Evolutionary conservation across 2,888 invertebrate species (phyloP), one percentile per base, ranked within the genome.

Genomic region (Aelia acuminata): DNA sequence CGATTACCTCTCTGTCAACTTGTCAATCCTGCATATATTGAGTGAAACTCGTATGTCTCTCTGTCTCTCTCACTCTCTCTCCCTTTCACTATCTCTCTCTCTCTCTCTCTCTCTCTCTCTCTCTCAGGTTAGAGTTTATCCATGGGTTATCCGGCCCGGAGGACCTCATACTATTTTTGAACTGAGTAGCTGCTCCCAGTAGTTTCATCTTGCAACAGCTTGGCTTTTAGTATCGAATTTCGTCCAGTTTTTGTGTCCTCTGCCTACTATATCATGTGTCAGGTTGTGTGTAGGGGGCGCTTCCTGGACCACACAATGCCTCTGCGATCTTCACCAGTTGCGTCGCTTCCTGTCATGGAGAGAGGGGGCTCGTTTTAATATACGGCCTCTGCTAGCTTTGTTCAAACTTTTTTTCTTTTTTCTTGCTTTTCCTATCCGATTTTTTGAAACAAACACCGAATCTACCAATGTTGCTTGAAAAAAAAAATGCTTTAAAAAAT

Each of bases 221-320:
- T 80, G 80, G 80, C 80, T 80, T 80, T 43, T n/a, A 11, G 80
- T 43, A 80, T 80, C 43, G 43, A 43, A 80, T 80, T 80, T 43
- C 80, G 11, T 39, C 80, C 43, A 80, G 80, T 80, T 80, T 80
- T 80, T 80, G 43, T 22, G n/a, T n/a, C n/a, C 43, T 7, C 80
- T 3, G 22, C 22, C 80, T 43, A 80, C 80, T 80, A 80, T 80
- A 80, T 80, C 80, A 80, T 80, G 80, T 80, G 80, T 80, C 80
- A 80, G 80, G 5, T 22, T 80, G 31, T 80, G 31, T 35, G 75
- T 35, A 35, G 2, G 20, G 7, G 31, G 2, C 20, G 80, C 80
- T 80, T 80, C 80, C 80, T 80, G 80, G 22, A 1, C 22, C 22
- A 80, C 39, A 80, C 80, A 80, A 80, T 43, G 80, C 80, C 43